A percentile compares a stretch with the other conserved stretches of the same genome.
Evolutionary conservation across 2,113 vertebrate species (phyloP).

Genomic region (Sterrhoptilus dennistouni): DNA sequence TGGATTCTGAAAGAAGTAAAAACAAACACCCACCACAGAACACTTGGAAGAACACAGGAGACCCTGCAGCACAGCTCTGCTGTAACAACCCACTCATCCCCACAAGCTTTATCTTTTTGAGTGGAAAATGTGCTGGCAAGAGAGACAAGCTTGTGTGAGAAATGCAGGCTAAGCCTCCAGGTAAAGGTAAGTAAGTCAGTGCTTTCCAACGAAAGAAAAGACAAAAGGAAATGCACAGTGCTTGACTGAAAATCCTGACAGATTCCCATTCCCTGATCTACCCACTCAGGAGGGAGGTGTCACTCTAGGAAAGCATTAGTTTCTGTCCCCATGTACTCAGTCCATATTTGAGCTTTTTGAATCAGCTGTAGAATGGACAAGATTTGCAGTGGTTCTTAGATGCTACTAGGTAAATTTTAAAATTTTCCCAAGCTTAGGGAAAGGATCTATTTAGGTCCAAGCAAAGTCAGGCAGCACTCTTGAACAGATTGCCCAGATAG

Average conservation of each 20-base stretch:
- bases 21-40: conserved; percentile 53
- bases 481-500: neutral
- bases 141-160: neutral
- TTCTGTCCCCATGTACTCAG: neutral
- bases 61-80: conserved; percentile 36
- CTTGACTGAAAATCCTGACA: neutral
- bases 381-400: neutral
- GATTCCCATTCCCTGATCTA: neutral
- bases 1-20: conserved; percentile 52
- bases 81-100: neutral
- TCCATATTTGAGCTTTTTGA: neutral
- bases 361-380: neutral
- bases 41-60: neutral
- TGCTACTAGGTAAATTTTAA: neutral
- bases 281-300: neutral
- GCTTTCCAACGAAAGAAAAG: neutral
- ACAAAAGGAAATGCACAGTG: neutral
- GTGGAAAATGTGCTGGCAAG: conserved; percentile 22
- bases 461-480: neutral
- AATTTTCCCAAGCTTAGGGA: neutral
- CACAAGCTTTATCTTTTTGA: conserved; percentile 13
- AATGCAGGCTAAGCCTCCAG: neutral
- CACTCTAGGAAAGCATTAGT: neutral
- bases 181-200: neutral
- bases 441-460: neutral